Evolutionary conservation across 2,797 vertebrate species (phyloP).

Genomic region (Hemibagrus guttatus): DNA sequence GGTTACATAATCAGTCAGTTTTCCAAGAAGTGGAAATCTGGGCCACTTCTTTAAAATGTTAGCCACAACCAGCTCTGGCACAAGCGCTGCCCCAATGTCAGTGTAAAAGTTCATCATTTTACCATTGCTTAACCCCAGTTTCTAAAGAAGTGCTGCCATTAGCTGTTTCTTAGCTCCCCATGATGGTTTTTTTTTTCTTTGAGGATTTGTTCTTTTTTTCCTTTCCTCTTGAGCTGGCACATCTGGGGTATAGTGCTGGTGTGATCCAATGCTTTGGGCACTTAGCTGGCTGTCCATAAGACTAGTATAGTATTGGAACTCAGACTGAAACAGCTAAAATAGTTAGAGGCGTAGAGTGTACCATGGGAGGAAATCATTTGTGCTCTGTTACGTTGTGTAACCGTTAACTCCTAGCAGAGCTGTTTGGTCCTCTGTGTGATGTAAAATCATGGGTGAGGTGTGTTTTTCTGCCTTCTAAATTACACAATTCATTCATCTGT

Average conservation of each 20-base stretch:
- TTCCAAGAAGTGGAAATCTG: constrained; percentile 4
- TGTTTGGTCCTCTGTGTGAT: not conserved
- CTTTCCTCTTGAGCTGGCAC: not conserved
- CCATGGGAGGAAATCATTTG: not conserved
- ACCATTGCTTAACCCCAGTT: not conserved
- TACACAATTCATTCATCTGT: constrained; percentile 1
- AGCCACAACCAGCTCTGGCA: not conserved
- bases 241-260: not conserved
- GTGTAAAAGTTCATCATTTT: not conserved
- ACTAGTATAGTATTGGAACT: constrained; percentile 29
- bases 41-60: constrained; percentile 1
- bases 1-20: constrained; percentile 3
- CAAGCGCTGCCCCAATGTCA: not conserved
- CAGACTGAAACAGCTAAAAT: constrained; percentile 46
- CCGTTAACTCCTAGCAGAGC: constrained; percentile 31
- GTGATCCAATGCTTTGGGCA: not conserved
- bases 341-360: constrained; percentile 8
- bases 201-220: not conserved
- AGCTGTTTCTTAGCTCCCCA: not conserved
- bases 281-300: not conserved
- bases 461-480: not conserved
- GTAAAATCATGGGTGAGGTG: not conserved
- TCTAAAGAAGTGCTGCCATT: not conserved
- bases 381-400: not conserved
- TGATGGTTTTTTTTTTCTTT: not conserved